These are phyloP conservation scores for Pangasius krempfi DNA, from an alignment of 2,797 vertebrate species.

Conservation along the genomic window DNA sequence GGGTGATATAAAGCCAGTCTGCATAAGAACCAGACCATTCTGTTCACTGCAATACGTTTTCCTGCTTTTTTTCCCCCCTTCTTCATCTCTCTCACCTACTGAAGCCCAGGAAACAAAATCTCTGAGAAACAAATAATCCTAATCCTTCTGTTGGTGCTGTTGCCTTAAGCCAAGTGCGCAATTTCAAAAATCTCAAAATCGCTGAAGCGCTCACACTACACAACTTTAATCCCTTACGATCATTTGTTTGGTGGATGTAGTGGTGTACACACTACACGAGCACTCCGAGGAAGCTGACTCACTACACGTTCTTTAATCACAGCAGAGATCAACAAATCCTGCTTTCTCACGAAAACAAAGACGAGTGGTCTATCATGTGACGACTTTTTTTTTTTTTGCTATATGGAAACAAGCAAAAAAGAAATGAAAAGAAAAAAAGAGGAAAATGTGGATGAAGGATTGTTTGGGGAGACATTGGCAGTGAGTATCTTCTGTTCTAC, in stretches of 20 bases:
- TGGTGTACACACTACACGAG: neutral
- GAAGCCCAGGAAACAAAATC: constrained; percentile 20
- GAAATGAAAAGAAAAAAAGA: neutral
- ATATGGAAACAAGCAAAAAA: neutral
- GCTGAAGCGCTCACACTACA: neutral
- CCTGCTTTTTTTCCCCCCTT: neutral
- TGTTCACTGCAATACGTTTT: constrained; percentile 13
- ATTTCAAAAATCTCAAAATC: neutral
- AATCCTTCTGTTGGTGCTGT: constrained; percentile 32
- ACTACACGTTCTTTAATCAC: neutral
- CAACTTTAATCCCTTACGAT: neutral
- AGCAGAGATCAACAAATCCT: neutral
- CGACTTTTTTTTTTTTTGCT: neutral
- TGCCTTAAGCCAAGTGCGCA: constrained; percentile 23
- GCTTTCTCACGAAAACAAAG: neutral
- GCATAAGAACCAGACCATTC: constrained; percentile 31
- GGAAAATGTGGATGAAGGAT: neutral
- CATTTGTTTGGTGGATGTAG: neutral
- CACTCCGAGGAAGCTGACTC: neutral
- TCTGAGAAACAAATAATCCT: constrained; percentile 20
- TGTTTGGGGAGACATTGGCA: neutral
- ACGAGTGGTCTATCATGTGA: neutral
- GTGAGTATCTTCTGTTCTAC: neutral
- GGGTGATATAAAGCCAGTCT: constrained; percentile 21
- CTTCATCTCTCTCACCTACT: constrained; percentile 19